Evolutionary conservation across 2,888 invertebrate species (phyloP).

Genomic region (Hydropsyche betteni): DNA sequence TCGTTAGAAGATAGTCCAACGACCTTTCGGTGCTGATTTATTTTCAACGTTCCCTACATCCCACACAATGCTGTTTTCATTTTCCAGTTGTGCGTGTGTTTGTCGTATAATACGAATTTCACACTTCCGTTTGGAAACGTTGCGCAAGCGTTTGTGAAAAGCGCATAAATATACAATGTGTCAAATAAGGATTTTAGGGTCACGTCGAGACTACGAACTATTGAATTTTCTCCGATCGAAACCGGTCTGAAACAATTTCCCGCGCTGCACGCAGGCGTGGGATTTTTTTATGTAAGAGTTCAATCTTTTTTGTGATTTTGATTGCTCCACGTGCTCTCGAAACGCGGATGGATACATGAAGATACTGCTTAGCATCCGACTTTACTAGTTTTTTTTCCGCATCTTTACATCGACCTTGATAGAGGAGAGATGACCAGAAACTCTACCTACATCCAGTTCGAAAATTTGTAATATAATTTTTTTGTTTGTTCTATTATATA

Average conservation of each 20-base stretch:
- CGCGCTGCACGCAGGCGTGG: background rate
- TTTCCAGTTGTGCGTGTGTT: conserved; percentile 12
- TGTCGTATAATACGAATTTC: background rate
- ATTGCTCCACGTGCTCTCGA: conserved; percentile 21
- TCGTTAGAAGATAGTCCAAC: conserved; percentile 18
- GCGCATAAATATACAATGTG: no score
- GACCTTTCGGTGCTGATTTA: conserved; percentile 28
- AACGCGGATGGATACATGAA: background rate
- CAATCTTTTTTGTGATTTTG: background rate
- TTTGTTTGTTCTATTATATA: no score
- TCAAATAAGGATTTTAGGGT: no score
- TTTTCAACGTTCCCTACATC: conserved; percentile 11
- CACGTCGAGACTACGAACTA: no score
- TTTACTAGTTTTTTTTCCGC: conserved; percentile 1
- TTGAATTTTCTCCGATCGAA: background rate
- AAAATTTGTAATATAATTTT: no score
- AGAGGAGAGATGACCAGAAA: no score
- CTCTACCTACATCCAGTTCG: no score
- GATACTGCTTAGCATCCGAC: conserved; percentile 11
- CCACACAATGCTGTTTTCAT: conserved; percentile 24
- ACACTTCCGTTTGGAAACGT: background rate
- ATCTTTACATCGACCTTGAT: no score
- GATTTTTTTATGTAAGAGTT: conserved; percentile 8
- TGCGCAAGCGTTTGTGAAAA: no score
- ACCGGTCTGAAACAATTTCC: conserved; percentile 26